phyloP scores from a whole-genome alignment of 2,113 vertebrate species.

The Probosciger aterrimus region DNA sequence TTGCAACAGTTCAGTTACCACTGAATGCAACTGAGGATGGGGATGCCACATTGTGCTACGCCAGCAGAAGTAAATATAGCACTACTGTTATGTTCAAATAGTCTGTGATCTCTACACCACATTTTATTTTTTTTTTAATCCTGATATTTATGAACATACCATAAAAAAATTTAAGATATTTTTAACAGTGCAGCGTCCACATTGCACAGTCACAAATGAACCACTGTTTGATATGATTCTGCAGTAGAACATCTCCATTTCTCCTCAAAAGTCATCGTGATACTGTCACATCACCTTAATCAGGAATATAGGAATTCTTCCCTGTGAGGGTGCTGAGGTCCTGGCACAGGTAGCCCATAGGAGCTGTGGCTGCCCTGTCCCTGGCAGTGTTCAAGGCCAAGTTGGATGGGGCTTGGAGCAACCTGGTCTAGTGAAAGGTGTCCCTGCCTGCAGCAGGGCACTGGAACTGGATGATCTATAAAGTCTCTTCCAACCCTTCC shows the following conservation, averaged over 20 bases:
- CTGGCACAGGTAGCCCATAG: neutral
- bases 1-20: neutral
- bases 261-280: accelerated
- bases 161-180: neutral
- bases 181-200: accelerated
- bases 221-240: neutral
- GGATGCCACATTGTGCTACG: neutral
- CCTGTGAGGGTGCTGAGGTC: neutral
- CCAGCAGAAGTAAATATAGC: neutral
- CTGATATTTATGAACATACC: too few relatives aligned
- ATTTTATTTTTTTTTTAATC: too few relatives aligned
- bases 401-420: neutral
- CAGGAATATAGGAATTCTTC: neutral
- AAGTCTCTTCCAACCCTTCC: neutral
- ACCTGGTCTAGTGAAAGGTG: neutral
- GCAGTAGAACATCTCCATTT: neutral
- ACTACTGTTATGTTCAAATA: neutral
- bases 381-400: neutral
- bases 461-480: neutral
- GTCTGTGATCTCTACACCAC: neutral
- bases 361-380: neutral
- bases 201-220: neutral
- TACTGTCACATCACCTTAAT: neutral
- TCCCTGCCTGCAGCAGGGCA: neutral
- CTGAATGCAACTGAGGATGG: neutral